Base-by-base conservation (phyloP, 1,140 invertebrate species). In the Gryllus bimaculatus region DNA sequence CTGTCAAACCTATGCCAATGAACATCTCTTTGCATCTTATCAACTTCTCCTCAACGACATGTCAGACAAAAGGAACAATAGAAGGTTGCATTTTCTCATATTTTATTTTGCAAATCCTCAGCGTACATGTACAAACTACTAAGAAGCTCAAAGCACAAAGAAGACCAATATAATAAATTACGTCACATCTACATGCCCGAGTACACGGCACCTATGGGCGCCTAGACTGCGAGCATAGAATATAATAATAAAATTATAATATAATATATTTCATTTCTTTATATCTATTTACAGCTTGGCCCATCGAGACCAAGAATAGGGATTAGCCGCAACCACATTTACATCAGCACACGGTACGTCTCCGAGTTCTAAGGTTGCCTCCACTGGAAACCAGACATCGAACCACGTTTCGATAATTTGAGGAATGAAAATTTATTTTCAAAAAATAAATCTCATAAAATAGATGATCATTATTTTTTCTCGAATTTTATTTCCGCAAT, bases 241-340 rank as follows among this genome's bases (percentile, higher is more conserved):
- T 66, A 66, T 66, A 66, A 66, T 66, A 66, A 66, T 13, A 66
- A 3, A 66, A 66, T 18, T 66, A 66, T 10, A 66, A 66, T 66
- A 66, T 66, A 66, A 66, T 66, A 66, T 66, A 66, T 66, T 66
- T 66, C 54, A 66, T 66, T 66, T 66, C 54, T 66, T 66, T 66
- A 66, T 66, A 13, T 66, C 54, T 66, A 66, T 66, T 66, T 66
- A 66, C 54, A 66, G 26, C 26, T 39, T 39, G 26, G 26, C 26
- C 26, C 26, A 39, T 1, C 26, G 26, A 39, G 26, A 39, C 26
- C 26, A 39, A 39, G 26, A 39, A 39, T 39, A 39, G 26, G 26
- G 26, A 39, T 39, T 5, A 39, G 26, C 26, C 26, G 26, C 26
- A 2, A 39, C 26, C 26, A 39, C 26, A 39, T 39, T 39, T 2